Percentiles rank a stretch among this genome's conserved stretches.
phyloP scores from a whole-genome alignment of 2,797 vertebrate genomes.

The Dromococcyx pavoninus region DNA sequence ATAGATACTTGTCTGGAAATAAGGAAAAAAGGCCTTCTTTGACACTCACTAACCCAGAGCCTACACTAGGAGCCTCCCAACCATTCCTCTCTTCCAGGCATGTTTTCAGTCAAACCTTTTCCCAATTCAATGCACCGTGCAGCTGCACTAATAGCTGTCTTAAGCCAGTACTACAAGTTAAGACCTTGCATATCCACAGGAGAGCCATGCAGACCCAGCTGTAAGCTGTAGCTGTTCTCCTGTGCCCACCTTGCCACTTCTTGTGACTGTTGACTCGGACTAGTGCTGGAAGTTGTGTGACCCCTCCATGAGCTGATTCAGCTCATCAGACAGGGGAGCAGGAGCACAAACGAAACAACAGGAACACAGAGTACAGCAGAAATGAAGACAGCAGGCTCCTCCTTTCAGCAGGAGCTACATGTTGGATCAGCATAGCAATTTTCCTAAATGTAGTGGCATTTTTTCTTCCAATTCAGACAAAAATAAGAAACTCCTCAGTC shows the following conservation, averaged over 20 bases:
- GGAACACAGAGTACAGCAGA: background rate
- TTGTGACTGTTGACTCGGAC: accelerated
- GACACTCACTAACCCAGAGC: background rate
- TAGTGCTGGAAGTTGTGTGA: background rate
- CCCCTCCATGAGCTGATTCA: accelerated
- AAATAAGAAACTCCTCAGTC: background rate
- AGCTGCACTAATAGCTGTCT: background rate
- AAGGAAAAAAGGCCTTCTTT: background rate
- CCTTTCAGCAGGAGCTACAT: background rate
- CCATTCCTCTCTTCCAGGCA: background rate
- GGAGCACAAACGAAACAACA: accelerated
- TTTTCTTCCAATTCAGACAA: background rate
- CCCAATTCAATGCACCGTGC: background rate
- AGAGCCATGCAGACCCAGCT: background rate
- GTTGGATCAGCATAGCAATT: background rate
- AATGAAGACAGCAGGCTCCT: background rate
- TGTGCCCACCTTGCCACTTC: background rate
- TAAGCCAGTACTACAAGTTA: background rate
- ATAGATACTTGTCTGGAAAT: background rate
- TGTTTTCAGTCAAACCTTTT: background rate
- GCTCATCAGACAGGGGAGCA: background rate
- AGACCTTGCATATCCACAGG: background rate
- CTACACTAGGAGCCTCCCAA: background rate
- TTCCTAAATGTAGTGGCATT: background rate
- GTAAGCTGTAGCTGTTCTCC: background rate